These are phyloP conservation scores for Cantharis nigra DNA, from an alignment of 2,888 invertebrate species.

Conservation along the genomic window DNA sequence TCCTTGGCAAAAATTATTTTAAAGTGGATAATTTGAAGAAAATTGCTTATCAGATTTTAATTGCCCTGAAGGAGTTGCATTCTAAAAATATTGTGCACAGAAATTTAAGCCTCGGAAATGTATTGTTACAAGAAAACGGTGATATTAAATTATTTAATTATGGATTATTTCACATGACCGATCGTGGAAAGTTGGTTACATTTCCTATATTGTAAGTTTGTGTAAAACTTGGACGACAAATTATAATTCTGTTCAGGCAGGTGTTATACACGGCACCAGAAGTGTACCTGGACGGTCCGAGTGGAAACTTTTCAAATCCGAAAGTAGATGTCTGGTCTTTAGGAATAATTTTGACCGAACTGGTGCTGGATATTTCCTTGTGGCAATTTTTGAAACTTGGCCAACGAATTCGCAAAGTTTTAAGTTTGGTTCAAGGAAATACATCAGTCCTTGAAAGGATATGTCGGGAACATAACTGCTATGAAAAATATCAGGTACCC, in stretches of 20 bases:
- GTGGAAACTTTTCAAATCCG: constrained; percentile 59
- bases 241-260: constrained; percentile 58
- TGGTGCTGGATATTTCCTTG: constrained; percentile 70
- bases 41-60: constrained; percentile 74
- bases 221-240: background rate
- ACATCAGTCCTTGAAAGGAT: constrained; percentile 70
- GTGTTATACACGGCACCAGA: constrained; percentile 84
- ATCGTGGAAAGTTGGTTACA: constrained; percentile 80
- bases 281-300: constrained; percentile 69
- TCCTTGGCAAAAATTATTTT: constrained; percentile 56
- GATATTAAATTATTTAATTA: constrained; percentile 88
- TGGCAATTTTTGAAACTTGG: constrained; percentile 78
- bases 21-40: constrained; percentile 61
- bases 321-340: constrained; percentile 93
- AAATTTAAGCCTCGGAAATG: constrained; percentile 81
- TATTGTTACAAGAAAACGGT: constrained; percentile 73
- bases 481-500: constrained; percentile 66
- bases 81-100: constrained; percentile 74
- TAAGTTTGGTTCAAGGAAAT: constrained; percentile 70
- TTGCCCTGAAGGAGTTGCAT: constrained; percentile 76
- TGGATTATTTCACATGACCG: constrained; percentile 92
- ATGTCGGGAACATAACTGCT: constrained; percentile 77
- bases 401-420: constrained; percentile 73
- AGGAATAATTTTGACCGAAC: constrained; percentile 86
- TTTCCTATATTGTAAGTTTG: constrained; percentile 83